Conservation (phyloP, 1,140 invertebrate species). For the Eupristina koningsbergeri region DNA sequence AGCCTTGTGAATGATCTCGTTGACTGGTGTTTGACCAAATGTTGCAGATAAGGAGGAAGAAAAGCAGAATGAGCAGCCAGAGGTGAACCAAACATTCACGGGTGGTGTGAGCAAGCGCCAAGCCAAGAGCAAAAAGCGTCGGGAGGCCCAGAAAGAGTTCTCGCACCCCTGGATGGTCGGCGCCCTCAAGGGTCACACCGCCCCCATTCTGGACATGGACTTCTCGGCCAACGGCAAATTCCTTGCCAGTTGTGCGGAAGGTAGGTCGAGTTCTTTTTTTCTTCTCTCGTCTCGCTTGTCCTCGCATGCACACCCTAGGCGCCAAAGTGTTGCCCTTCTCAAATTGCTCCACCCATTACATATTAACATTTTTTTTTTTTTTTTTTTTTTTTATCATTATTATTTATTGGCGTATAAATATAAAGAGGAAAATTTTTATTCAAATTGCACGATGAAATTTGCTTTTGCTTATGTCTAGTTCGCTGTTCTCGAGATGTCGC, state of each 20-base stretch:
- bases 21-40: conserved; percentile 1
- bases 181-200: conserved; percentile 86
- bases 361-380: neutral
- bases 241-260: conserved; percentile 85
- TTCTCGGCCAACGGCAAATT: conserved; percentile 89
- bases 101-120: conserved; percentile 54
- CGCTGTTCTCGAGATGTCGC: too few relatives aligned
- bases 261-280: conserved; percentile 74
- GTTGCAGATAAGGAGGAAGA: conserved; percentile 14
- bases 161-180: conserved; percentile 83
- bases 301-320: too few relatives aligned
- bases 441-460: neutral
- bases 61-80: conserved; percentile 27
- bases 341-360: neutral
- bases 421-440: neutral
- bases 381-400: too few relatives aligned
- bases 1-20: too few relatives aligned
- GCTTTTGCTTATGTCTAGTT: neutral
- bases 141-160: conserved; percentile 70
- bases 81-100: neutral
- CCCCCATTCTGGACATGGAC: conserved; percentile 81
- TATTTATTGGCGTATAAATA: neutral
- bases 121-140: conserved; percentile 65
- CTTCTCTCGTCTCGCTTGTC: neutral
- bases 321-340: too few relatives aligned